Conservation (phyloP, 2,797 vertebrate species). For the Etheostoma perlongum region DNA sequence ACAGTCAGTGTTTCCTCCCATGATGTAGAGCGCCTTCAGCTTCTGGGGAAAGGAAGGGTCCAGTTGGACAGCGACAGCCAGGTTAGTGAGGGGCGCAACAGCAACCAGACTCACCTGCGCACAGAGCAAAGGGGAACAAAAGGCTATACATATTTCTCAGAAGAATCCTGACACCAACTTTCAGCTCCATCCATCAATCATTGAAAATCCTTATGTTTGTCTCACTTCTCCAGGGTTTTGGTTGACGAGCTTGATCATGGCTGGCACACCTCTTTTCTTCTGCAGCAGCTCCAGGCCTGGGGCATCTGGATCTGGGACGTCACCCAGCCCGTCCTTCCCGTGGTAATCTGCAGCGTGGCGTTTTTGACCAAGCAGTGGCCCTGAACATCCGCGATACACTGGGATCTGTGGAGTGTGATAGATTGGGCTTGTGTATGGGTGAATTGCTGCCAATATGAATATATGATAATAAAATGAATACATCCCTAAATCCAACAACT, state of each 20-base stretch:
- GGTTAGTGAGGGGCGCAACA: slow-evolving; percentile 81
- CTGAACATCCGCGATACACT: slow-evolving; percentile 70
- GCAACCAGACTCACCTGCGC: slow-evolving; percentile 79
- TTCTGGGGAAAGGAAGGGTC: slow-evolving; percentile 78
- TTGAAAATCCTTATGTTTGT: too few relatives aligned
- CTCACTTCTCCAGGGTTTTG: slow-evolving; percentile 76
- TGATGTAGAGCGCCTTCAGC: slow-evolving; percentile 80
- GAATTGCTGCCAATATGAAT: too few relatives aligned
- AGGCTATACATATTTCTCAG: too few relatives aligned
- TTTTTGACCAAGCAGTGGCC: slow-evolving; percentile 59
- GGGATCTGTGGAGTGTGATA: slow-evolving; percentile 75
- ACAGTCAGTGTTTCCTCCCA: slow-evolving; percentile 83
- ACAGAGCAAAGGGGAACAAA: too few relatives aligned
- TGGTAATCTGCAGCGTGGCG: slow-evolving; percentile 63
- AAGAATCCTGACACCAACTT: too few relatives aligned
- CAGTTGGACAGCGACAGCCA: slow-evolving; percentile 80
- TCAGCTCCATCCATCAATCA: too few relatives aligned
- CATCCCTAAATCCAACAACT: too few relatives aligned
- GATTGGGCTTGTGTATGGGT: too few relatives aligned
- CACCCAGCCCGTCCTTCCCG: slow-evolving; percentile 80
- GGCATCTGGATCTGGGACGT: slow-evolving; percentile 73
- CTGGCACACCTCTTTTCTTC: slow-evolving; percentile 49
- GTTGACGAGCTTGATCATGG: slow-evolving; percentile 74
- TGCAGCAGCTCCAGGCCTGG: slow-evolving; percentile 76
- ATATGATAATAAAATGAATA: too few relatives aligned